Conservation (phyloP, 23 tunicate species). For the Pegea sp. region DNA sequence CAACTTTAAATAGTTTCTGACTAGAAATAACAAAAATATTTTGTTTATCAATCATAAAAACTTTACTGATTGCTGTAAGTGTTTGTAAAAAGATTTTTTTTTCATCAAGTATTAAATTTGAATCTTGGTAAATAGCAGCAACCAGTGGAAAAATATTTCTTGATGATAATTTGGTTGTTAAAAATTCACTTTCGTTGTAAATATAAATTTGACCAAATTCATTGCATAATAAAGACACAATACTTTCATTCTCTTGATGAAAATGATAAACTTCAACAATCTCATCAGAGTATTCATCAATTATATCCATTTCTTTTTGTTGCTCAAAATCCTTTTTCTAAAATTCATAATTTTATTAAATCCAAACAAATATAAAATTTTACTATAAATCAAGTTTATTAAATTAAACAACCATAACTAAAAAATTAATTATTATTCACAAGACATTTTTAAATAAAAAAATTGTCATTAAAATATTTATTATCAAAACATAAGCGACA, state of each 20-base stretch:
- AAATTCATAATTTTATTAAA: no score
- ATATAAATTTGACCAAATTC: not conserved
- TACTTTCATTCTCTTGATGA: not conserved
- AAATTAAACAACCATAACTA: no score
- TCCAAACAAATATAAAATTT: no score
- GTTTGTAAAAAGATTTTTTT: not conserved
- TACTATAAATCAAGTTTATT: no score
- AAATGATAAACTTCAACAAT: not conserved
- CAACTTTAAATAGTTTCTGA: not conserved
- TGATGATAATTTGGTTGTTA: not conserved
- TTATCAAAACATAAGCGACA: no score
- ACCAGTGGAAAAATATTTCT: no score
- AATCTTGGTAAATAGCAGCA: not conserved
- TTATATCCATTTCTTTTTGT: constrained; percentile 1
- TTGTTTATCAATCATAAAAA: not conserved
- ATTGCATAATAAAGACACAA: not conserved
- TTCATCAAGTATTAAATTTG: not conserved
- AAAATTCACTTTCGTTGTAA: not conserved
- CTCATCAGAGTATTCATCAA: not conserved
- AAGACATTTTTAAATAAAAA: no score
- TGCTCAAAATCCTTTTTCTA: no score
- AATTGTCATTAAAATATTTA: no score
- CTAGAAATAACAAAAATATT: not conserved
- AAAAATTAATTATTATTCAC: no score
- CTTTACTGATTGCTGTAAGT: not conserved